Conservation (phyloP, 1,140 invertebrate genomes). For the Homalodisca vitripennis region DNA sequence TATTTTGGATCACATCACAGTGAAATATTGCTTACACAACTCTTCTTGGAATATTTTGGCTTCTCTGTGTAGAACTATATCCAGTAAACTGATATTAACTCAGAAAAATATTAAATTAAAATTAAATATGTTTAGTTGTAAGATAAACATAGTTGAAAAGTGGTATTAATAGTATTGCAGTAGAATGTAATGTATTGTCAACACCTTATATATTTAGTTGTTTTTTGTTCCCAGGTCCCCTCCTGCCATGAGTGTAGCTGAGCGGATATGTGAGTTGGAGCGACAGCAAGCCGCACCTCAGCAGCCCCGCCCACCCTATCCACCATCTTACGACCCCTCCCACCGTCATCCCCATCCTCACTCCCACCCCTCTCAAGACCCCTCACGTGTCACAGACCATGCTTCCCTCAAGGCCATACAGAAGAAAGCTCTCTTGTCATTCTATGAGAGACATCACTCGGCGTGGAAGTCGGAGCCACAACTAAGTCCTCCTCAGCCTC, state of each 20-base stretch:
- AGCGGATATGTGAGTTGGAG: slow-evolving; percentile 73
- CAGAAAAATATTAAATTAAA: too few species aligned
- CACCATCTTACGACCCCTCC: slow-evolving; percentile 12
- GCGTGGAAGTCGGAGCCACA: slow-evolving; percentile 63
- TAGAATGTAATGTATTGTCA: too few species aligned
- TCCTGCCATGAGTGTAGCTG: slow-evolving; percentile 64
- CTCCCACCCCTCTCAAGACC: slow-evolving; percentile 52
- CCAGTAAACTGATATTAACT: too few species aligned
- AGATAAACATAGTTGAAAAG: too few species aligned
- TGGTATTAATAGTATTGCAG: too few species aligned
- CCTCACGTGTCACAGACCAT: slow-evolving; percentile 56
- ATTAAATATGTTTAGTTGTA: too few species aligned
- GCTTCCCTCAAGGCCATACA: slow-evolving; percentile 81
- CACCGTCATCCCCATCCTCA: slow-evolving; percentile 53
- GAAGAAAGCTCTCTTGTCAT: slow-evolving; percentile 81
- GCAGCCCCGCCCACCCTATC: slow-evolving; percentile 45
- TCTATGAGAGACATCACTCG: slow-evolving; percentile 74
- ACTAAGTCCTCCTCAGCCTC: slow-evolving; percentile 53
- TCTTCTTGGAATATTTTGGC: too few species aligned
- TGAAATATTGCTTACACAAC: too few species aligned
- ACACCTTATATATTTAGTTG: not conserved
- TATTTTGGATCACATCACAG: too few species aligned
- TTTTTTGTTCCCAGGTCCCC: slow-evolving; percentile 41
- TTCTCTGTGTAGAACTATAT: too few species aligned
- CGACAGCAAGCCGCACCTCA: slow-evolving; percentile 46